Conservation (phyloP, 2,888 invertebrate species). For the Molanna angustata region DNA sequence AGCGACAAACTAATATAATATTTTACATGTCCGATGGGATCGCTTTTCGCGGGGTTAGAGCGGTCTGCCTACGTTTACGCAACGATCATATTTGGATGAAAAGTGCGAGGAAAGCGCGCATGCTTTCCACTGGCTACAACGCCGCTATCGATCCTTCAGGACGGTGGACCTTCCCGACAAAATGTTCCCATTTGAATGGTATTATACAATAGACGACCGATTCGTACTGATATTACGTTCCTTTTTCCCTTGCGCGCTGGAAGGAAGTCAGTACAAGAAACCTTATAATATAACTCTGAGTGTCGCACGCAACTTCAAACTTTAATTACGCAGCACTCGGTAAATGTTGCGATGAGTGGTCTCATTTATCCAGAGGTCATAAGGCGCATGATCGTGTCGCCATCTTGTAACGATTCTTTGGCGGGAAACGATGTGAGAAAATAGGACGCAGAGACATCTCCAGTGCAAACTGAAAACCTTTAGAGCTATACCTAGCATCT, state of each 20-base stretch:
- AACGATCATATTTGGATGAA: constrained; percentile 31
- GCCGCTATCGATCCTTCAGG: constrained; percentile 30
- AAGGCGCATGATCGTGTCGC: constrained; percentile 23
- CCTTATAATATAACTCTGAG: not conserved
- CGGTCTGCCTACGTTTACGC: constrained; percentile 21
- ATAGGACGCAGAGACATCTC: constrained; percentile 11
- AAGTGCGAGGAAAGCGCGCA: no score
- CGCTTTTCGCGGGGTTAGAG: constrained; percentile 18
- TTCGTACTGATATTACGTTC: not conserved
- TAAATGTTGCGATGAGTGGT: not conserved
- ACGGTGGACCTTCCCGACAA: constrained; percentile 3
- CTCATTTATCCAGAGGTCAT: constrained; percentile 10
- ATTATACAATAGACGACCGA: not conserved
- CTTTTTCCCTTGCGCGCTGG: not conserved
- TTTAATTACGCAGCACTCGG: not conserved
- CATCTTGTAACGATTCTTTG: constrained; percentile 21
- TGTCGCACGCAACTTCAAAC: not conserved
- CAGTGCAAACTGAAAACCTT: no score
- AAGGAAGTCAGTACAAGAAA: no score
- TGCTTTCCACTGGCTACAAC: constrained; percentile 37
- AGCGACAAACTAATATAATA: no score
- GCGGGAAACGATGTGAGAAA: constrained; percentile 21
- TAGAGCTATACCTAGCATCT: no score
- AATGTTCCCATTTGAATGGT: constrained; percentile 1
- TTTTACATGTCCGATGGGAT: constrained; percentile 13